These are phyloP conservation scores for Pseudopipra pipra DNA, from an alignment of 2,113 vertebrate genomes.

Conservation along the genomic window DNA sequence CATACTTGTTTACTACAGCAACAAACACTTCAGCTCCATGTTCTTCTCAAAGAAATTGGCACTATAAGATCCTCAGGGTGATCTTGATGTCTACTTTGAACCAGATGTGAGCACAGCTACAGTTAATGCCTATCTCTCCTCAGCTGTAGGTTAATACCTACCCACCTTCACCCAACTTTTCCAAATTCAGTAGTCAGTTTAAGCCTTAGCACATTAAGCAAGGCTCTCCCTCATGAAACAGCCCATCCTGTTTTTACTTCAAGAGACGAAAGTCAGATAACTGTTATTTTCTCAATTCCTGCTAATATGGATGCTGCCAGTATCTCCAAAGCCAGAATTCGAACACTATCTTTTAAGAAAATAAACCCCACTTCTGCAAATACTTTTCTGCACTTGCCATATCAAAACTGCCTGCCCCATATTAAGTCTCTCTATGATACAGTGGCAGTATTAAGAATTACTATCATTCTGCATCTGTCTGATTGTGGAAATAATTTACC, in stretches of 20 bases:
- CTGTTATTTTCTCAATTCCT: background rate
- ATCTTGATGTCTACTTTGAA: background rate
- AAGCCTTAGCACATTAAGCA: background rate
- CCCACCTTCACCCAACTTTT: background rate
- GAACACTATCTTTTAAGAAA: background rate
- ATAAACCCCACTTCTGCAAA: background rate
- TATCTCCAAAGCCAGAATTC: background rate
- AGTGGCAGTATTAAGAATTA: background rate
- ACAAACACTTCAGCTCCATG: background rate
- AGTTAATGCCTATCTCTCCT: background rate
- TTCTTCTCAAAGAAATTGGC: background rate
- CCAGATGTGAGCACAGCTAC: fast-evolving
- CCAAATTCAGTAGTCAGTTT: background rate
- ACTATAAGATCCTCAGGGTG: background rate
- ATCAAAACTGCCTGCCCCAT: background rate
- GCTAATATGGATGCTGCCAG: background rate
- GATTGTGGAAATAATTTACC: background rate
- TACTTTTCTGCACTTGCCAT: background rate
- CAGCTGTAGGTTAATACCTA: background rate
- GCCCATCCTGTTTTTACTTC: background rate
- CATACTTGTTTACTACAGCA: background rate
- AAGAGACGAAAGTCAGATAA: background rate
- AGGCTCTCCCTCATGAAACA: background rate
- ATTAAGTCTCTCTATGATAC: background rate
- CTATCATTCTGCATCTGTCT: background rate